A percentile compares a stretch with the other conserved stretches of the same genome.
These are phyloP conservation scores for Dynastes grantii DNA, from an alignment of 2,888 invertebrate species.

Conservation along the genomic window DNA sequence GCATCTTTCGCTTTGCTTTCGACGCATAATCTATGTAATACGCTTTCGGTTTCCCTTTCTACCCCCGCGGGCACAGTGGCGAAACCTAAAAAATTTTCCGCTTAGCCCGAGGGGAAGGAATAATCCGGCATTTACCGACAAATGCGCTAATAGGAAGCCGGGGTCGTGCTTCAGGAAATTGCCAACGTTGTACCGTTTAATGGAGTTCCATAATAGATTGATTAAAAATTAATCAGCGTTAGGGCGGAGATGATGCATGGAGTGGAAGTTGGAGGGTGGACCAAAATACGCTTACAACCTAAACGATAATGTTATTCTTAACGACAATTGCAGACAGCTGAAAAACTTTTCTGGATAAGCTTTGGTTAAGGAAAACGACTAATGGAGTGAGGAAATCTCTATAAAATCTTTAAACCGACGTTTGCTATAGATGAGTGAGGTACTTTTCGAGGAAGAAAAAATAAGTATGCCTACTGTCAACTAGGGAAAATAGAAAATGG, in stretches of 20 bases:
- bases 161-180: constrained; percentile 38
- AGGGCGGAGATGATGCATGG: constrained; percentile 4
- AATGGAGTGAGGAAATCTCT: too few relatives aligned
- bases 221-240: constrained; percentile 40
- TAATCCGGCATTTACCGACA: constrained; percentile 43
- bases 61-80: background rate
- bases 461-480: too few relatives aligned
- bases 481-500: too few relatives aligned
- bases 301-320: background rate
- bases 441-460: too few relatives aligned
- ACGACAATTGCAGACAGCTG: background rate
- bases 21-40: background rate
- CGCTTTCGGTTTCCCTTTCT: too few relatives aligned
- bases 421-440: too few relatives aligned
- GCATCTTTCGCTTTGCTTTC: constrained; percentile 3
- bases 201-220: constrained; percentile 38
- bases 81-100: background rate
- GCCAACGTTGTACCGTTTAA: constrained; percentile 28
- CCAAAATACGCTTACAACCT: background rate
- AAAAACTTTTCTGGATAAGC: background rate
- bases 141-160: constrained; percentile 40
- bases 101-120: background rate
- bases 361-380: too few relatives aligned
- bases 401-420: too few relatives aligned
- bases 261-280: background rate